phyloP scores from a whole-genome alignment of 2,888 invertebrate species.

The Eudemis profundana region DNA sequence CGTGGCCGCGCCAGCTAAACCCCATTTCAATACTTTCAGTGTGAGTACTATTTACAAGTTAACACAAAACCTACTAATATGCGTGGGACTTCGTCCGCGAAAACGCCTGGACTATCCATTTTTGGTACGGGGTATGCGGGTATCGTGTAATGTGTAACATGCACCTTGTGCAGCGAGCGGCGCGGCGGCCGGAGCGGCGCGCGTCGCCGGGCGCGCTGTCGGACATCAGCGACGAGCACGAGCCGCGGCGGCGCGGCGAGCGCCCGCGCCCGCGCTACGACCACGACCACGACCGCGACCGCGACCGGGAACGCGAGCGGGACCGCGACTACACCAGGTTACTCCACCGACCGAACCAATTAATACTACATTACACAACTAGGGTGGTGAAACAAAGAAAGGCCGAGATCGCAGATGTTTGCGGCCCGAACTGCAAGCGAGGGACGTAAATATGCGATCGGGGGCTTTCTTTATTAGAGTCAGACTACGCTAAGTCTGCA shows the following conservation, averaged over 20 bases:
- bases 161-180: constrained; percentile 57
- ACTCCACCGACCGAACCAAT: neutral
- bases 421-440: too few relatives aligned
- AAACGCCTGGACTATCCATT: too few relatives aligned
- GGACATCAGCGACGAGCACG: constrained; percentile 73
- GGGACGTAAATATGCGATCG: too few relatives aligned
- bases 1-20: constrained; percentile 78
- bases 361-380: too few relatives aligned
- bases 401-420: too few relatives aligned
- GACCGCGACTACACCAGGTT: neutral
- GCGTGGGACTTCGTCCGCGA: too few relatives aligned
- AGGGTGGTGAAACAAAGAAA: too few relatives aligned
- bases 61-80: too few relatives aligned
- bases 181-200: constrained; percentile 58
- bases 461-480: too few relatives aligned
- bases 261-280: constrained; percentile 15
- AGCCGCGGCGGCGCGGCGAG: constrained; percentile 45
- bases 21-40: constrained; percentile 58
- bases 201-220: constrained; percentile 66
- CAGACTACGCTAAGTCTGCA: too few relatives aligned
- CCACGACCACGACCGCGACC: constrained; percentile 1
- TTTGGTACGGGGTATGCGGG: neutral
- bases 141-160: too few relatives aligned
- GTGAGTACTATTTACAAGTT: too few relatives aligned
- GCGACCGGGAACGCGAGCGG: constrained; percentile 7